These are phyloP conservation scores for Drosophila longiperda DNA, from an alignment of 2,888 invertebrate species.

Conservation along the genomic window DNA sequence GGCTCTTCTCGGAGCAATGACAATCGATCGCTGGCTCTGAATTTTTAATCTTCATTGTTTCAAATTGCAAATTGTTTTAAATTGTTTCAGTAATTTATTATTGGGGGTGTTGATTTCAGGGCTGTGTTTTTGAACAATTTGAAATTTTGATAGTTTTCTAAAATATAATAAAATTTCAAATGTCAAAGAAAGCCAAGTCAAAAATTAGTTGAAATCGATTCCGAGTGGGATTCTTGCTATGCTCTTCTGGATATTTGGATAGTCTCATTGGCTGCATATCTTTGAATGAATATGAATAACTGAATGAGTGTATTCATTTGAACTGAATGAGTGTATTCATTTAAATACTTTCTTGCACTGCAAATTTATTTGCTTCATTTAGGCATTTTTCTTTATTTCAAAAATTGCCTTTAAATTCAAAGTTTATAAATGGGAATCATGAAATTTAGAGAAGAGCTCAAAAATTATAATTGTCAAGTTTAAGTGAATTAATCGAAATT, in stretches of 20 bases:
- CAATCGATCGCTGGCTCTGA: not conserved
- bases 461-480: not conserved
- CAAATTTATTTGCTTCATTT: not conserved
- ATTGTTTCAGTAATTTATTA: constrained; percentile 16
- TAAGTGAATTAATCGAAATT: not conserved
- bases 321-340: not conserved
- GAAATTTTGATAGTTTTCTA: constrained; percentile 46
- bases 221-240: not conserved
- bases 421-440: not conserved
- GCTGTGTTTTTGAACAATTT: constrained; percentile 18
- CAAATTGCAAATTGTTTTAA: not conserved
- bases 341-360: not conserved
- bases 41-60: not conserved
- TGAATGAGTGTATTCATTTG: constrained; percentile 16
- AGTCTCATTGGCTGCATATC: not conserved
- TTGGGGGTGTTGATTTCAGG: constrained; percentile 6
- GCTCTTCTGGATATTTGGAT: not conserved
- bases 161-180: constrained; percentile 18
- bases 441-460: not conserved
- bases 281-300: constrained; percentile 1
- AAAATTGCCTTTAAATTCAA: not conserved
- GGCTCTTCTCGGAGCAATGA: not conserved
- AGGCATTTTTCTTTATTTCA: not conserved
- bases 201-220: not conserved
- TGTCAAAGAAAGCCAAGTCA: constrained; percentile 3